These are phyloP conservation scores for Phrynocephalus guinanensis DNA, from an alignment of 2,797 vertebrate genomes.

Conservation along the genomic window DNA sequence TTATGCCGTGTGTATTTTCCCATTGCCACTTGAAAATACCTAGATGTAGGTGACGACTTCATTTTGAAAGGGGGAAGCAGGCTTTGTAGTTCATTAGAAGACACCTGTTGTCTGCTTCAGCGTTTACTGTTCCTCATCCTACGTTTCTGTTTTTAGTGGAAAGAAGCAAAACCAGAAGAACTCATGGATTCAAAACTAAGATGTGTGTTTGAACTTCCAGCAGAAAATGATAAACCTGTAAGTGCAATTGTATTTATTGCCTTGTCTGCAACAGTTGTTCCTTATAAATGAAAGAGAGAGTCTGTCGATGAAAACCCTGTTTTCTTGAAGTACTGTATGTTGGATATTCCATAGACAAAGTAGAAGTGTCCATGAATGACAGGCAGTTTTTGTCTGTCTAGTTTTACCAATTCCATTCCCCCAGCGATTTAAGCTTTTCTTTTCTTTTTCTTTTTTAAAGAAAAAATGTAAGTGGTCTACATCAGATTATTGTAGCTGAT, in stretches of 20 bases:
- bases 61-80: constrained; percentile 52
- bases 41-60: neutral
- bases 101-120: constrained; percentile 50
- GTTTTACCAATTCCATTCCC: too few species aligned
- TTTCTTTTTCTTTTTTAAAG: too few species aligned
- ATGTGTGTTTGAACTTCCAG: constrained; percentile 93
- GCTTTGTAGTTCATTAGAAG: constrained; percentile 41
- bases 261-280: constrained; percentile 32
- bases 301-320: constrained; percentile 16
- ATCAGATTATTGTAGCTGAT: too few species aligned
- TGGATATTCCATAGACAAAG: too few species aligned
- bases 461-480: too few species aligned
- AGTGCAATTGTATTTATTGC: constrained; percentile 70
- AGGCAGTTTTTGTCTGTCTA: too few species aligned
- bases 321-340: too few species aligned
- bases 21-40: neutral
- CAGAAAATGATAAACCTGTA: constrained; percentile 94
- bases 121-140: constrained; percentile 48
- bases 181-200: constrained; percentile 97
- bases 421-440: too few species aligned
- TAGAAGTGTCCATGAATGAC: too few species aligned
- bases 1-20: neutral
- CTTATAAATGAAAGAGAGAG: constrained; percentile 36
- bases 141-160: constrained; percentile 85
- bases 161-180: constrained; percentile 93